Conservation (phyloP, 2,797 vertebrate genomes). For the Enteromius unitaeniatus region DNA sequence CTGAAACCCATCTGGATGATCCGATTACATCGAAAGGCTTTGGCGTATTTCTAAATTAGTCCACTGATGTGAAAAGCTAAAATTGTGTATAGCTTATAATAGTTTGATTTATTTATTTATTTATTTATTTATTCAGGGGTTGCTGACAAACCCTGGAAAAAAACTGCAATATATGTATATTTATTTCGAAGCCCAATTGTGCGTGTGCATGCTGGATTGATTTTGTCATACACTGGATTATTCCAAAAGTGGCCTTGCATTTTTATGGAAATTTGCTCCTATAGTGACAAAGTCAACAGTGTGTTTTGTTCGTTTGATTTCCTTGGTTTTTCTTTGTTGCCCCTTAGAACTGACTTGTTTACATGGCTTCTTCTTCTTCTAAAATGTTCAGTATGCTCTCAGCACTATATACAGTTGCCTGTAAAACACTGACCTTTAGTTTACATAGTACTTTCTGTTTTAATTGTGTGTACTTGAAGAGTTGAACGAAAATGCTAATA, state of each 20-base stretch:
- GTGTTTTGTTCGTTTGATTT: conserved; percentile 60
- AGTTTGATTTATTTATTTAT: conserved; percentile 59
- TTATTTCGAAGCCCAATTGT: conserved; percentile 71
- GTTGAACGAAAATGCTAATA: conserved; percentile 80
- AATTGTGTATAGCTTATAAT: conserved; percentile 67
- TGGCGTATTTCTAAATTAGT: conserved; percentile 57
- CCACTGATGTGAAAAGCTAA: conserved; percentile 73
- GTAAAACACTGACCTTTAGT: conserved; percentile 68
- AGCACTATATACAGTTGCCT: conserved; percentile 53
- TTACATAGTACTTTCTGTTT: conserved; percentile 76
- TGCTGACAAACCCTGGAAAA: conserved; percentile 38
- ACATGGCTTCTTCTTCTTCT: conserved; percentile 51
- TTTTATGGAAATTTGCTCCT: conserved; percentile 55
- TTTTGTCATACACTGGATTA: conserved; percentile 68
- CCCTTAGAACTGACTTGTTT: conserved; percentile 58
- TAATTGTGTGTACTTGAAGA: conserved; percentile 79
- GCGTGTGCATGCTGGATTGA: conserved; percentile 79
- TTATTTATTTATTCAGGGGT: conserved; percentile 4
- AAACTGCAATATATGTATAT: conserved; percentile 58
- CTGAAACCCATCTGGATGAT: conserved; percentile 7
- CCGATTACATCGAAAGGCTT: conserved; percentile 50
- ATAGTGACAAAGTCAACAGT: conserved; percentile 39
- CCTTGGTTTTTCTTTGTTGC: conserved; percentile 36
- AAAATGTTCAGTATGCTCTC: conserved; percentile 61
- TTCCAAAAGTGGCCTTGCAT: conserved; percentile 81